Conservation (phyloP, 2,888 invertebrate species). For the Apamea monoglypha region DNA sequence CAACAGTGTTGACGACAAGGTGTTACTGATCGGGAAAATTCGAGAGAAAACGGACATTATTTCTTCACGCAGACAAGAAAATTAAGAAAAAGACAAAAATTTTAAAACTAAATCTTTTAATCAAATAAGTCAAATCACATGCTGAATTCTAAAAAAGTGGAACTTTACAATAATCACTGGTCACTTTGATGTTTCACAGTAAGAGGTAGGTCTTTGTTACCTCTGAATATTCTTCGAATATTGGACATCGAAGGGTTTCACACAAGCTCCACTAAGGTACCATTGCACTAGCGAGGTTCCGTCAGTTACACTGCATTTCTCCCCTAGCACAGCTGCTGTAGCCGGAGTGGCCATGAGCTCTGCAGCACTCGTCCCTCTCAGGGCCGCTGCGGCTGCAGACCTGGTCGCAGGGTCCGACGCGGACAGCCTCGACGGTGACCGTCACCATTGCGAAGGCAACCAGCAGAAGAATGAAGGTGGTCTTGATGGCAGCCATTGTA, state of each 20-base stretch:
- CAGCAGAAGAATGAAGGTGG: slow-evolving; percentile 38
- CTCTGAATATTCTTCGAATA: neutral
- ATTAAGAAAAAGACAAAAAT: neutral
- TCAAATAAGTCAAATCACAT: slow-evolving; percentile 15
- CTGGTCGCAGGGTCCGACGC: slow-evolving; percentile 39
- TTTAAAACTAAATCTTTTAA: neutral
- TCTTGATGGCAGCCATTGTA: slow-evolving; percentile 42
- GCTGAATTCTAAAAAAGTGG: neutral
- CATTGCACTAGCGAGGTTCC: slow-evolving; percentile 5
- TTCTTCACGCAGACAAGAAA: too few relatives aligned
- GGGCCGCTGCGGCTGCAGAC: slow-evolving; percentile 1
- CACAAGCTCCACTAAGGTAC: slow-evolving; percentile 34
- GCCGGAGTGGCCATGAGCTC: slow-evolving; percentile 16
- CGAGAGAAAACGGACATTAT: too few relatives aligned
- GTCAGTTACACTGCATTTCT: neutral
- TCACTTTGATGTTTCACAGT: too few relatives aligned
- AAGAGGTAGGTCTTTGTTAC: slow-evolving; percentile 10
- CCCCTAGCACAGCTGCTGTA: neutral
- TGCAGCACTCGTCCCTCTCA: slow-evolving; percentile 39
- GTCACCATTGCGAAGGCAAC: slow-evolving; percentile 42
- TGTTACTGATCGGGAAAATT: too few relatives aligned
- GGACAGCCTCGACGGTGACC: slow-evolving; percentile 28
- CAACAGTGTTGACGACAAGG: too few relatives aligned
- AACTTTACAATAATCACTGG: slow-evolving; percentile 2
- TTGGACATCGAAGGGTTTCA: neutral